phyloP scores from a whole-genome alignment of 2,888 invertebrate species.

The Mechanitis messenoides region DNA sequence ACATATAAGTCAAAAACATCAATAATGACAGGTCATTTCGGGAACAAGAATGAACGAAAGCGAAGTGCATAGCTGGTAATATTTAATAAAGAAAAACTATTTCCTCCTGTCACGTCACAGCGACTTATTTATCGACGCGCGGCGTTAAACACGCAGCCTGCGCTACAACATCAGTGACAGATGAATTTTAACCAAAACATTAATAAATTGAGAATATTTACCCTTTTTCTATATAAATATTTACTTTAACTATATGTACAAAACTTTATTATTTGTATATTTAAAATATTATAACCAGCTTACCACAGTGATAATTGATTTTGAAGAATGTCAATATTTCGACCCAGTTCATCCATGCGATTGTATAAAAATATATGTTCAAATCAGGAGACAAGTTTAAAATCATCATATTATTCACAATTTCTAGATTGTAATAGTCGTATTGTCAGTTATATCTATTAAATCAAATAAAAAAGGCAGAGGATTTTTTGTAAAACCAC shows the following conservation, averaged over 20 bases:
- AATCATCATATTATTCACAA: no score
- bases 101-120: constrained; percentile 51
- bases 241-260: no score
- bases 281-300: no score
- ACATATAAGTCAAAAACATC: no score
- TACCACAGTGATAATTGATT: no score
- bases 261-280: no score
- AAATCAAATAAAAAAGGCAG: neutral
- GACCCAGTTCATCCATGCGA: no score
- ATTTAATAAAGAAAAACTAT: constrained; percentile 67
- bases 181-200: constrained; percentile 5
- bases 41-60: constrained; percentile 13
- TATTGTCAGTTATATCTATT: neutral
- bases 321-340: no score
- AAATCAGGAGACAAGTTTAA: no score
- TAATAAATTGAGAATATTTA: neutral
- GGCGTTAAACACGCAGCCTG: constrained; percentile 5
- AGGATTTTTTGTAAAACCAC: neutral
- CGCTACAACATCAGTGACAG: neutral
- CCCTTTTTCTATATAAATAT: neutral
- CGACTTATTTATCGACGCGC: constrained; percentile 17
- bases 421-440: no score
- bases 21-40: constrained; percentile 6
- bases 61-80: constrained; percentile 36
- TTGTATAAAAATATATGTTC: no score